Evolutionary conservation across 1,140 invertebrate genomes (phyloP), one percentile per base, ranked within the genome.

Genomic region (silkworm (Bombyx mori)): DNA sequence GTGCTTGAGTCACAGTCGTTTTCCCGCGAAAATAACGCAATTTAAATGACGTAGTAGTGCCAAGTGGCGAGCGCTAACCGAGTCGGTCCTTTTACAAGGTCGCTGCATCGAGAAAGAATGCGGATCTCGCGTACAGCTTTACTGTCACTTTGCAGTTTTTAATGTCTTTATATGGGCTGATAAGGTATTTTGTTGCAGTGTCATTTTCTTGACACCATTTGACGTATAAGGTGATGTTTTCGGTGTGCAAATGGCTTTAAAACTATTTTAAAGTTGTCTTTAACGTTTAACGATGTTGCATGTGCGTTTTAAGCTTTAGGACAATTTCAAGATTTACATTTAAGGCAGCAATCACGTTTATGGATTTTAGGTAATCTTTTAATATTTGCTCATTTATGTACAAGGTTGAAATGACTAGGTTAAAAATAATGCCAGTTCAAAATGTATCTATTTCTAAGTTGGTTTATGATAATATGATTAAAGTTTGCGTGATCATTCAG

Each of bases 401-500:
- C 12, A 18, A 18, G 2, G 26, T 35, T 35, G 26, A 2, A 35
- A 35, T 35, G 26, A 35, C 26, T 5, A 35, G 26, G 26, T 18
- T 18, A 18, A 18, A 18, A 18, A 35, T 5, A 35, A 35, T 35
- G 26, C 26, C 26, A 35, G 26, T 35, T 35, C 26, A 35, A 35
- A 35, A 35, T 35, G 0, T 35, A 35, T 35, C 26, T 5, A 49
- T 49, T 49, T 49, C 22, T 49, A 49, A n/a, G 48, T 49, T 18
- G 2, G 22, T 18, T 22, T 49, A 35, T 35, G 4, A 35, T 5
- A 18, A 18, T 18, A 18, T 18, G 12, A 18, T 18, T 18, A 18
- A 18, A 35, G 26, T 35, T 86, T 69, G 82, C 80, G 82, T 86
- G 82, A 83, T 71, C 72, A 63, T 57, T 65, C 63, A 61, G 74